Evolutionary conservation across 2,888 invertebrate species (phyloP).

Genomic region (Sesia bembeciformis): DNA sequence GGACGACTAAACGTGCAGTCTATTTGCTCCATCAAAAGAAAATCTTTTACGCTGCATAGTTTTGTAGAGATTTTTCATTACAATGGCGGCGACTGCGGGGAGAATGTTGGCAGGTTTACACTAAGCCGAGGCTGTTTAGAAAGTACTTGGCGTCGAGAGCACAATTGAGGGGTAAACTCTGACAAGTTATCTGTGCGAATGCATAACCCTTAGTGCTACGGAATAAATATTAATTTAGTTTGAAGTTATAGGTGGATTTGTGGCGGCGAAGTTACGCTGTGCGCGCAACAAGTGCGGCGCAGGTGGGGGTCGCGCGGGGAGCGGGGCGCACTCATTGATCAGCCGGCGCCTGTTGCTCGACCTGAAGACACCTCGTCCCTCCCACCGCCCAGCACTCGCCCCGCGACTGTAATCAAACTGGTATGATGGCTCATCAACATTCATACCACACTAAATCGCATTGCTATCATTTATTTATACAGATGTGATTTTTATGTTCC

Average conservation of each 20-base stretch:
- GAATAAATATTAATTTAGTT: neutral
- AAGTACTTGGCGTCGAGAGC: neutral
- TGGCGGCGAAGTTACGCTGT: constrained; percentile 18
- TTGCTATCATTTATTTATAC: neutral
- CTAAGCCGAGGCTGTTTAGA: neutral
- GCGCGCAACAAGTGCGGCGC: constrained; percentile 71
- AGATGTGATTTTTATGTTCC: neutral
- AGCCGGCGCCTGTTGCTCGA: constrained; percentile 60
- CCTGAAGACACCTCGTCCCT: constrained; percentile 15
- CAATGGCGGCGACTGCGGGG: neutral
- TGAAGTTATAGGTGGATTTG: neutral
- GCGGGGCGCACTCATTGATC: constrained; percentile 56
- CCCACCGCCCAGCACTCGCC: constrained; percentile 12
- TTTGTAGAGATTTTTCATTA: neutral
- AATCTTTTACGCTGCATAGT: too few relatives aligned
- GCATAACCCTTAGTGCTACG: neutral
- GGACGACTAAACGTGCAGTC: too few relatives aligned
- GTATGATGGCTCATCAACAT: neutral
- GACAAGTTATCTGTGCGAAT: neutral
- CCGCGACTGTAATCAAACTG: neutral
- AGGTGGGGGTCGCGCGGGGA: constrained; percentile 29
- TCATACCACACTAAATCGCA: neutral
- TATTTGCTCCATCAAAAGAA: too few relatives aligned
- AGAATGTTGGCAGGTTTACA: neutral
- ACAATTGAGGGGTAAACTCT: neutral